These are phyloP conservation scores for Lepidocyrtoides sp. DNA, from an alignment of 2,888 invertebrate genomes.

Conservation along the genomic window DNA sequence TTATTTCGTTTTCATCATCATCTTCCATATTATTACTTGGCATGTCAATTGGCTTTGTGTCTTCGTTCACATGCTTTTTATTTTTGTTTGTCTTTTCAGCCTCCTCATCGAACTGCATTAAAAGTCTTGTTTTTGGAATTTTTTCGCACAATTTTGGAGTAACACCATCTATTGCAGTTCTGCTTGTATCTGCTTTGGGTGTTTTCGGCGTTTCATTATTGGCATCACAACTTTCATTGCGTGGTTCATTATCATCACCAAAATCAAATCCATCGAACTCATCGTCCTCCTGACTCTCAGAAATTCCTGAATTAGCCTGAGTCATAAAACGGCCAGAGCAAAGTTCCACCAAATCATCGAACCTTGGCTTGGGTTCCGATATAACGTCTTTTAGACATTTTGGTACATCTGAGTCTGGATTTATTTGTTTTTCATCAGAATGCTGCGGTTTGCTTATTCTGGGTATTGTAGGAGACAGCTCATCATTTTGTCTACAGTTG, in stretches of 20 bases:
- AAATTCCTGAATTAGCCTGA: conserved; percentile 83
- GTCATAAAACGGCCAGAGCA: conserved; percentile 89
- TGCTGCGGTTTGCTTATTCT: neutral
- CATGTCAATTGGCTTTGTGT: neutral
- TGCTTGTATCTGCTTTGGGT: neutral
- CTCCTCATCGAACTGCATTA: conserved; percentile 59
- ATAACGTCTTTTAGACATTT: conserved; percentile 40
- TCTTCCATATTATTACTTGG: conserved; percentile 52
- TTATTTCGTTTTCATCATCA: conserved; percentile 83
- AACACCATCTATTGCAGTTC: conserved; percentile 4
- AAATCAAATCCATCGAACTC: conserved; percentile 81
- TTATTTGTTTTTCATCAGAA: neutral
- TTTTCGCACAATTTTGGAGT: conserved; percentile 66
- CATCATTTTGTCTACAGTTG: conserved; percentile 36
- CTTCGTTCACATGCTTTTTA: neutral
- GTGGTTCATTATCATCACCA: conserved; percentile 78
- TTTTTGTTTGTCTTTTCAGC: conserved; percentile 1
- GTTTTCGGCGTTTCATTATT: conserved; percentile 61
- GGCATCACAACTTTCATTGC: conserved; percentile 85
- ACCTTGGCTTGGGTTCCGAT: conserved; percentile 54
- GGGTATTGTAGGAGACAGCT: conserved; percentile 58
- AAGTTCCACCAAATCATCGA: conserved; percentile 86
- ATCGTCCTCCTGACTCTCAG: conserved; percentile 82
- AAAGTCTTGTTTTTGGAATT: conserved; percentile 54
- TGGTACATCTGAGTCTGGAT: neutral